These are phyloP conservation scores for Hirtodrosophila trivittata DNA, from an alignment of 2,888 invertebrate species.

Conservation along the genomic window DNA sequence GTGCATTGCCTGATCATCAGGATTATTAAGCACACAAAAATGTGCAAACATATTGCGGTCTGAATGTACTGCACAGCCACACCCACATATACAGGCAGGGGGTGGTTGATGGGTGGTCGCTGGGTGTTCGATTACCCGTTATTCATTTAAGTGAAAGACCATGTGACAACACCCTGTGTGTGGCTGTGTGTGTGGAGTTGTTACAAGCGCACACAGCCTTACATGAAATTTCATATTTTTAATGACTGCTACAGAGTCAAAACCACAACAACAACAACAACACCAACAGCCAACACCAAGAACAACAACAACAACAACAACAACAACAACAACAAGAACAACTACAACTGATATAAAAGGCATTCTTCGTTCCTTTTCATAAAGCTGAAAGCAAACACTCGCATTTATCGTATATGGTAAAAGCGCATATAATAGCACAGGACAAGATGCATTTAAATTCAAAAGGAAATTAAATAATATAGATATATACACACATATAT, in stretches of 20 bases:
- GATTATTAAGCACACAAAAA: constrained; percentile 46
- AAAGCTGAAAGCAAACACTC: constrained; percentile 38
- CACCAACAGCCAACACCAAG: constrained; percentile 33
- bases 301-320: constrained; percentile 26
- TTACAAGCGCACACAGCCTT: constrained; percentile 22
- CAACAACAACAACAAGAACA: constrained; percentile 30
- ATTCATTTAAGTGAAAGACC: constrained; percentile 62
- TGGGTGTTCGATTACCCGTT: constrained; percentile 39
- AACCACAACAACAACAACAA: constrained; percentile 34
- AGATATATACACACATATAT: neutral
- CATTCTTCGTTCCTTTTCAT: constrained; percentile 41
- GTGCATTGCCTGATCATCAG: constrained; percentile 45
- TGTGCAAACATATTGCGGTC: constrained; percentile 44
- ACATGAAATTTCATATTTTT: constrained; percentile 75
- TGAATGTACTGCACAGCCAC: constrained; percentile 14
- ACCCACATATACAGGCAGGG: neutral
- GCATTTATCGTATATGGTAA: constrained; percentile 12
- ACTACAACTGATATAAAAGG: constrained; percentile 25
- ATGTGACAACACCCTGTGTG: constrained; percentile 11
- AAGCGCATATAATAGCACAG: constrained; percentile 5
- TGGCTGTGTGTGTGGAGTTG: neutral
- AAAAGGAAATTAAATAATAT: constrained; percentile 19
- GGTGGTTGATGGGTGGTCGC: constrained; percentile 23
- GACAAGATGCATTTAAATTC: neutral
- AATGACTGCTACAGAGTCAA: constrained; percentile 64